Percentiles rank a stretch among this genome's conserved stretches.
phyloP scores from a whole-genome alignment of 2,113 vertebrate genomes.

The Sebastes schlegelii region DNA sequence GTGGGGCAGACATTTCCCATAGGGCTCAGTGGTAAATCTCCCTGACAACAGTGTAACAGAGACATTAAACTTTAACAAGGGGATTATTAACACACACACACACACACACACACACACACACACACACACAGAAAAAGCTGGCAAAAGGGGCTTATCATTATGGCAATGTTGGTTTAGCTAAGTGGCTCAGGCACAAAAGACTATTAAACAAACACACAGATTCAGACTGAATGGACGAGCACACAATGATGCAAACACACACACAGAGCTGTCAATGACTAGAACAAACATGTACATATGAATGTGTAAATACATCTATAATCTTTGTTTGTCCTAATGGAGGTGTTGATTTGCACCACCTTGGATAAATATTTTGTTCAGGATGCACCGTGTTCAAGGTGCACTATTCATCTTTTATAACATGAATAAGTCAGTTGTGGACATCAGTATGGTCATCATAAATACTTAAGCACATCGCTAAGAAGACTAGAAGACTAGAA shows the following conservation, averaged over 20 bases:
- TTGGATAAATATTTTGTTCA: not conserved
- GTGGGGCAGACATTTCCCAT: slow-evolving; percentile 55
- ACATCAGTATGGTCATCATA: not conserved
- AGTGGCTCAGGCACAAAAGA: slow-evolving; percentile 49
- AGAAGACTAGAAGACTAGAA: not conserved
- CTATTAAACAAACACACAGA: slow-evolving; percentile 37
- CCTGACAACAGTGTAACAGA: slow-evolving; percentile 76
- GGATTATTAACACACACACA: slow-evolving; percentile 67
- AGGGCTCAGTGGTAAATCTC: slow-evolving; percentile 66
- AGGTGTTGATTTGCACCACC: not conserved
- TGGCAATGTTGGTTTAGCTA: slow-evolving; percentile 68
- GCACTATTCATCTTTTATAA: not conserved
- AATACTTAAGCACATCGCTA: not conserved
- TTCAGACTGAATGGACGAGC: slow-evolving; percentile 13
- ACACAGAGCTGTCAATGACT: slow-evolving; percentile 6
- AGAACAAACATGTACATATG: not conserved
- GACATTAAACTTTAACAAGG: slow-evolving; percentile 81
- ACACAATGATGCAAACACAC: slow-evolving; percentile 9
- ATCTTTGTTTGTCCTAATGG: slow-evolving; percentile 1
- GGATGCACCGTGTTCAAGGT: not conserved
- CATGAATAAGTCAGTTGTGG: slow-evolving; percentile 17
- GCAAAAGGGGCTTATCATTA: slow-evolving; percentile 58
- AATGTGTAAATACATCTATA: not conserved
- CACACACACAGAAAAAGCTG: not conserved
- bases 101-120: slow-evolving; percentile 1